A percentile compares a stretch with the other conserved stretches of the same genome.
These are phyloP conservation scores for Hypomecis punctinalis DNA, from an alignment of 2,888 invertebrate genomes.

Conservation along the genomic window DNA sequence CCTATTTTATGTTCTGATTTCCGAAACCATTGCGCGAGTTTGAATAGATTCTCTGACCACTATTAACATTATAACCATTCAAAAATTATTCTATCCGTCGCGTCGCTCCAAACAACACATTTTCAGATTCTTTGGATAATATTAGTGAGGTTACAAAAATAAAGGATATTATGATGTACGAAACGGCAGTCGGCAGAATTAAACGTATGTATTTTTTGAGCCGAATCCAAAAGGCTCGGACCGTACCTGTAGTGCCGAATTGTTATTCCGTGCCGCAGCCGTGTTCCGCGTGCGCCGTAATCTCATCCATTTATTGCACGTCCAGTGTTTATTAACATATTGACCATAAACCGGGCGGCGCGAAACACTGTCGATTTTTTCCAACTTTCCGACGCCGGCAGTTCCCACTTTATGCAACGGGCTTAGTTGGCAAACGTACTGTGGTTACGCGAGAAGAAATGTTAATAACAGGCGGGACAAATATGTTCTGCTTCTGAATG, in stretches of 20 bases:
- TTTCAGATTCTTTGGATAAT: too few species aligned
- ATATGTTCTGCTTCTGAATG: background rate
- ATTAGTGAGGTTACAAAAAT: too few species aligned
- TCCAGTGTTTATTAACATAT: slow-evolving; percentile 80
- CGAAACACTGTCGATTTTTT: slow-evolving; percentile 70
- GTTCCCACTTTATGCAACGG: slow-evolving; percentile 63
- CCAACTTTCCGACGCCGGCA: slow-evolving; percentile 67
- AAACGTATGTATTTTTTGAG: background rate
- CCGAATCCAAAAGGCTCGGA: background rate
- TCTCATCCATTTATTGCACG: slow-evolving; percentile 74
- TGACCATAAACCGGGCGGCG: slow-evolving; percentile 72
- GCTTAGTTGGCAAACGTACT: slow-evolving; percentile 49
- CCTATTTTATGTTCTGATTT: too few species aligned
- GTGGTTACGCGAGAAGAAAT: slow-evolving; percentile 50
- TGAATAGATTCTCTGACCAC: too few species aligned
- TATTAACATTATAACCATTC: too few species aligned
- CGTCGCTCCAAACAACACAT: too few species aligned
- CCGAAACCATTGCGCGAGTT: too few species aligned
- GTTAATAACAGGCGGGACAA: background rate
- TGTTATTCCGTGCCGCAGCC: slow-evolving; percentile 40
- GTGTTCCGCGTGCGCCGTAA: slow-evolving; percentile 51
- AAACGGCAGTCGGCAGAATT: too few species aligned
- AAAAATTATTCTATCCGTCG: too few species aligned
- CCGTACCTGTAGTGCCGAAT: slow-evolving; percentile 16
- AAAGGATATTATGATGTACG: too few species aligned